These are phyloP conservation scores for Dascyllus trimaculatus DNA, from an alignment of 2,113 vertebrate species.

Conservation along the genomic window DNA sequence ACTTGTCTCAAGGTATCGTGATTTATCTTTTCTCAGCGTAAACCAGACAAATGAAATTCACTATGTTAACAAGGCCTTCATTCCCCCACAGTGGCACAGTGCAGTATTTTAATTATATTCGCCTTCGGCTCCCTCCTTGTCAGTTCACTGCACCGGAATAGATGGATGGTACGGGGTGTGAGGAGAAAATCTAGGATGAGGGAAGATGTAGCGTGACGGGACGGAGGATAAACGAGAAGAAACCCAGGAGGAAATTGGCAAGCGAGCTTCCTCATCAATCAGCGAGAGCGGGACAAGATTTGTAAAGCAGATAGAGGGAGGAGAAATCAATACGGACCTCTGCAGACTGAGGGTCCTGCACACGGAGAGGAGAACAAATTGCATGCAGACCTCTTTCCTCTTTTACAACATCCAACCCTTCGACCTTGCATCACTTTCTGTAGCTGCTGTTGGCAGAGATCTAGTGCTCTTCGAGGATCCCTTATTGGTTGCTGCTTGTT, in stretches of 20 bases:
- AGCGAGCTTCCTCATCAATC: conserved; percentile 34
- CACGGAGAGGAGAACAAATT: background rate
- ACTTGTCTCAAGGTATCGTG: background rate
- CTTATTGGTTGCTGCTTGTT: background rate
- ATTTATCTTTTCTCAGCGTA: background rate
- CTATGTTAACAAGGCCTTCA: background rate
- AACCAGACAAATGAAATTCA: background rate
- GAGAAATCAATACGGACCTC: conserved; percentile 28
- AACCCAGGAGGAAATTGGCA: conserved; percentile 3
- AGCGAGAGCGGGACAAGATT: conserved; percentile 3
- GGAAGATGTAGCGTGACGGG: background rate
- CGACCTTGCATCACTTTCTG: background rate
- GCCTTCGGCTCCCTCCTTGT: too few species aligned
- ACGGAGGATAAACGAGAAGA: background rate
- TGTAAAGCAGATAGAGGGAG: conserved; percentile 11
- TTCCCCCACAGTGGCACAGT: background rate
- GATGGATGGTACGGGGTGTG: background rate
- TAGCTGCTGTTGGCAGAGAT: background rate
- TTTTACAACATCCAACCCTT: background rate
- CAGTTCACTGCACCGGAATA: too few species aligned
- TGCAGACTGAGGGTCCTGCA: background rate
- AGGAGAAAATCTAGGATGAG: background rate
- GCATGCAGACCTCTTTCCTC: background rate
- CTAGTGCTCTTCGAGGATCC: background rate
- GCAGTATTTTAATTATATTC: background rate